Evolutionary conservation across 2,797 vertebrate species (phyloP), one percentile per base, ranked within the genome.

Genomic region (Siniperca obscura): DNA sequence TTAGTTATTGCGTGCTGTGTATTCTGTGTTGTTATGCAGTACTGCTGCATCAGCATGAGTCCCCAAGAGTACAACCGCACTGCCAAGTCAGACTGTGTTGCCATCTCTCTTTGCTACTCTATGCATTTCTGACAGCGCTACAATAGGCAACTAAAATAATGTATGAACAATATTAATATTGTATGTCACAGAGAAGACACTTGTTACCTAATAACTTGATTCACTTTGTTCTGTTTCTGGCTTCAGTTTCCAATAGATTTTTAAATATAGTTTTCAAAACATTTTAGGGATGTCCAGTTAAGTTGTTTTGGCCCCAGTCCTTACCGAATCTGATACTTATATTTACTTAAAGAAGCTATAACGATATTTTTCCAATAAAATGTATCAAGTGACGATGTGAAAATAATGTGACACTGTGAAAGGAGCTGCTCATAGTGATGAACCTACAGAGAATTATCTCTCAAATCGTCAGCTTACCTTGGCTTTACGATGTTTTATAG

Each of bases 1-100:
- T 81, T 64, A 40, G 52, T 52, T 74, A 27, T 78, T 56, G 69
- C 85, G 64, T 78, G 59, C 30, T 74, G 55, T 73, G 27, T 74
- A 60, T 56, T 56, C 30, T 68, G 57, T 59, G 38, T 70, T 85
- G 53, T 79, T 68, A 57, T 64, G 59, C 46, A 77, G 61, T n/a
- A 8, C n/a, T 60, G 46, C 13, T 6, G 14, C 74, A 30, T 30
- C 30, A 67, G 70, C 68, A 65, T 75, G 21, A 2, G 14, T 77
- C 70, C 77, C 57, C 78, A 53, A 40, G 74, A 68, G 48, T 50
- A 22, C 52, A 70, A 21, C 52, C 27, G 44, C 40, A 25, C 64
- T 52, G 65, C 76, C 52, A 68, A 68, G 36, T 75, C 50, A 44
- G 56, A 21, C 74, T 65, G 34, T 7, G 25, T 50, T 70, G 22